A percentile compares a stretch with the other conserved stretches of the same genome.
phyloP scores from a whole-genome alignment of 2,113 vertebrate genomes.

The Phocoena phocoena region DNA sequence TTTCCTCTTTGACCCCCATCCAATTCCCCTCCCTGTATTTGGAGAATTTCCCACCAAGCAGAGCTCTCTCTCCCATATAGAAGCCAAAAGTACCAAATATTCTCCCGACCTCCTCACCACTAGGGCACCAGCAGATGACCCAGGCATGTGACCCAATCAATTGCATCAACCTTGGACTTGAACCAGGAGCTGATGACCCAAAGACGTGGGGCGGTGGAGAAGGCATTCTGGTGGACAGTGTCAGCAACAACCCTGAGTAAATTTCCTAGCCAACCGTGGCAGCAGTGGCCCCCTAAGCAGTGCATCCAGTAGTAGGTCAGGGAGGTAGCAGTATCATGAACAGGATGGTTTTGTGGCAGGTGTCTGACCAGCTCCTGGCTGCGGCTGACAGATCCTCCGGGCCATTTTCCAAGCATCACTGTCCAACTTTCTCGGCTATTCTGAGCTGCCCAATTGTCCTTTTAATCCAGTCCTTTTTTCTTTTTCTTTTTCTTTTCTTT shows the following conservation, averaged over 20 bases:
- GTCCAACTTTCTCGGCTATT: neutral
- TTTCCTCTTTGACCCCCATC: neutral
- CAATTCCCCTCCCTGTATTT: neutral
- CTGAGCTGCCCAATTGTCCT: neutral
- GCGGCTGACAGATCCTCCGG: neutral
- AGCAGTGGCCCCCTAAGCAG: neutral
- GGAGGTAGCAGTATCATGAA: neutral
- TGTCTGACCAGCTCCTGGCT: neutral
- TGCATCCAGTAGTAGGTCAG: neutral
- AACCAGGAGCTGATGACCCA: neutral
- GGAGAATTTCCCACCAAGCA: neutral
- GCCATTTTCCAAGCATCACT: neutral
- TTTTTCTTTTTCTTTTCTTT: neutral
- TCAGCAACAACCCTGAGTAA: neutral
- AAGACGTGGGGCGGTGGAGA: neutral
- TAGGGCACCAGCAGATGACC: neutral
- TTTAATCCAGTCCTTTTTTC: neutral
- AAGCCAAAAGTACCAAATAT: neutral
- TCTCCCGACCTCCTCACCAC: neutral
- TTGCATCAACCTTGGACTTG: neutral
- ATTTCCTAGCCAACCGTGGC: accelerated
- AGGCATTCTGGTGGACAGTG: neutral
- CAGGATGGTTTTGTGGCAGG: neutral
- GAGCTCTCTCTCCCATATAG: neutral
- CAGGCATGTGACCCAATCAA: neutral